Percentiles rank a stretch among this genome's conserved stretches.
Evolutionary conservation across 2,797 vertebrate species (phyloP).

Genomic region (Cuniculus paca): DNA sequence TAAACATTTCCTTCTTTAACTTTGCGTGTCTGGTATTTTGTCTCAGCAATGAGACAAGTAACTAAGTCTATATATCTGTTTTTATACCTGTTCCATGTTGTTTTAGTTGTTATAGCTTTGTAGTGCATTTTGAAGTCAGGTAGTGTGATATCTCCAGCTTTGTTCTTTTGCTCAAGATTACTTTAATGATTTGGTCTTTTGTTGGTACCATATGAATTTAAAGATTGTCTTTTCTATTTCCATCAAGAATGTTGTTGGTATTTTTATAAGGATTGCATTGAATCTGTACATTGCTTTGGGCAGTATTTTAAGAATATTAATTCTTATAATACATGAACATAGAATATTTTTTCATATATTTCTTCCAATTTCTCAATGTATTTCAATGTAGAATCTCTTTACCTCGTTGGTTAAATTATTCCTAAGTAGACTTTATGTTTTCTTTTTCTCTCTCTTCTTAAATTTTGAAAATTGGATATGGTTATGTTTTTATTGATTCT

Average conservation of each 20-base stretch:
- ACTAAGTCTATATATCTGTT: not conserved
- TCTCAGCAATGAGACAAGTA: not conserved
- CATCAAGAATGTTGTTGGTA: not conserved
- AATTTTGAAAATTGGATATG: no score
- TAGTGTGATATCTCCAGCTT: not conserved
- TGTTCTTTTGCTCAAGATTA: not conserved
- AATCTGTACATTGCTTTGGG: not conserved
- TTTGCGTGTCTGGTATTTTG: not conserved
- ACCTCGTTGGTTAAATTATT: not conserved
- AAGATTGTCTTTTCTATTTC: not conserved
- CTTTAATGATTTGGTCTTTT: not conserved
- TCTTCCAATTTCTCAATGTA: not conserved
- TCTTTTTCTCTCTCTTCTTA: accelerated
- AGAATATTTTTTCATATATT: not conserved
- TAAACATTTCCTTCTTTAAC: not conserved
- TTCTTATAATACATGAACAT: not conserved
- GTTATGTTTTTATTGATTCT: no score
- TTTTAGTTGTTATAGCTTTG: not conserved
- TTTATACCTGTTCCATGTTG: not conserved
- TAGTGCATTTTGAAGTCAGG: not conserved
- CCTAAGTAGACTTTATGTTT: not conserved
- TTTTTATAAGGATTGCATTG: not conserved
- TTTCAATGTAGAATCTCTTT: not conserved
- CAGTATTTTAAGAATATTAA: not conserved
- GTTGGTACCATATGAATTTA: not conserved